phyloP scores from a whole-genome alignment of 1,140 invertebrate species.

The Drosophila novamexicana region DNA sequence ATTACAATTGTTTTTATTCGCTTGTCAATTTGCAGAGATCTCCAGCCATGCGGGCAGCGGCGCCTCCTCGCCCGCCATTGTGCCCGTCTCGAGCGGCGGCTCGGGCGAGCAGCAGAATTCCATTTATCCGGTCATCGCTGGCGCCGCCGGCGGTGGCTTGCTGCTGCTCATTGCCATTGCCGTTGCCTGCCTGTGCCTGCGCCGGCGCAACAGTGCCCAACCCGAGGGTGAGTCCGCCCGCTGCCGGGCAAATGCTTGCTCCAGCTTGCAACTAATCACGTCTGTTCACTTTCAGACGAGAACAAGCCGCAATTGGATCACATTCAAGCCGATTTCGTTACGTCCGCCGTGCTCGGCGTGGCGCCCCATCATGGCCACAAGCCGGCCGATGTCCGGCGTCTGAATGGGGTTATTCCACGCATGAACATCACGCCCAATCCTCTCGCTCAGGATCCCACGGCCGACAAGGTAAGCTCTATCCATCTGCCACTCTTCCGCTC shows the following conservation, averaged over 20 bases:
- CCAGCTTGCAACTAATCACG: not conserved
- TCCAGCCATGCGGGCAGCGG: conserved; percentile 8
- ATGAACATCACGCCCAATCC: conserved; percentile 90
- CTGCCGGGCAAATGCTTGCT: too few relatives aligned
- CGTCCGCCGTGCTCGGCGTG: conserved; percentile 70
- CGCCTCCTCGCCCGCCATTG: conserved; percentile 29
- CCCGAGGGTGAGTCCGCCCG: conserved; percentile 84
- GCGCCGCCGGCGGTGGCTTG: conserved; percentile 68
- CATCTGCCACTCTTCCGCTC: not conserved
- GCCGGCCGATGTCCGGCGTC: conserved; percentile 76
- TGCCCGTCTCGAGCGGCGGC: conserved; percentile 50
- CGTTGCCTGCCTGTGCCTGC: conserved; percentile 82
- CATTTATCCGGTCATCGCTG: conserved; percentile 74
- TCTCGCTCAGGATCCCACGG: conserved; percentile 86
- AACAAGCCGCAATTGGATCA: conserved; percentile 84
- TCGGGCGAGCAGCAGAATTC: conserved; percentile 62
- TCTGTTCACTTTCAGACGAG: conserved; percentile 55
- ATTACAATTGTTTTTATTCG: too few relatives aligned
- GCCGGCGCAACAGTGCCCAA: conserved; percentile 84
- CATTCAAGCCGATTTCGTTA: conserved; percentile 85
- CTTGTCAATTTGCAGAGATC: conserved; percentile 38
- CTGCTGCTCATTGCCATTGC: conserved; percentile 71
- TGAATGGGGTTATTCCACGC: conserved; percentile 87
- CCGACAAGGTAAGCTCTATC: conserved; percentile 77
- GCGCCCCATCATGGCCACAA: conserved; percentile 70